These are phyloP conservation scores for Loris lydekkerianus DNA, from an alignment of 2,797 vertebrate species.

Conservation along the genomic window DNA sequence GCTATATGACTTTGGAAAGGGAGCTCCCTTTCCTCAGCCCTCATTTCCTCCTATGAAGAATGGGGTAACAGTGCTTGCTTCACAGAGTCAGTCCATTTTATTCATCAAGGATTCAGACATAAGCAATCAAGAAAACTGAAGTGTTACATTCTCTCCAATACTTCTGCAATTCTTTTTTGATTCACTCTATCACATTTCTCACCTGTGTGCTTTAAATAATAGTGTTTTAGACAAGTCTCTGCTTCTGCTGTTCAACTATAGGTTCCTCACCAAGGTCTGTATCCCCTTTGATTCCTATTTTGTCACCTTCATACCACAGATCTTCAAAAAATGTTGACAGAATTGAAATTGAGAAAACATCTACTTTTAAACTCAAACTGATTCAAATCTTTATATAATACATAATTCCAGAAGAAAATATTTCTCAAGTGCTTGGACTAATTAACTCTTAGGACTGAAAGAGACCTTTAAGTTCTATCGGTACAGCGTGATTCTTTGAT, in stretches of 20 bases:
- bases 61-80: not conserved
- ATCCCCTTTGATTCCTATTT: not conserved
- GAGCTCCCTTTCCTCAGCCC: not conserved
- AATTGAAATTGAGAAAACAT: constrained; percentile 11
- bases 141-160: not conserved
- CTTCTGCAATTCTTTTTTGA: not conserved
- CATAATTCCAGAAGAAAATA: not conserved
- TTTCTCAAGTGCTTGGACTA: not conserved
- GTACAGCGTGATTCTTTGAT: not conserved
- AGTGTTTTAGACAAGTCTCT: not conserved
- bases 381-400: not conserved
- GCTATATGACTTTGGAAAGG: not conserved
- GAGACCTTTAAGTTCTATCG: not conserved
- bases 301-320: no score
- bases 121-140: constrained; percentile 15
- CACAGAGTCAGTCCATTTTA: not conserved
- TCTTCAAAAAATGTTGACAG: not conserved
- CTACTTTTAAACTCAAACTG: not conserved
- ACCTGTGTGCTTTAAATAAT: not conserved
- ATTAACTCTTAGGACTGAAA: not conserved
- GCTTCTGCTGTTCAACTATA: not conserved
- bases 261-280: not conserved
- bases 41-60: not conserved
- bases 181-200: not conserved
- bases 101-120: not conserved